Conservation (phyloP, 2,888 invertebrate genomes). For the Eutolmus rufibarbis region DNA sequence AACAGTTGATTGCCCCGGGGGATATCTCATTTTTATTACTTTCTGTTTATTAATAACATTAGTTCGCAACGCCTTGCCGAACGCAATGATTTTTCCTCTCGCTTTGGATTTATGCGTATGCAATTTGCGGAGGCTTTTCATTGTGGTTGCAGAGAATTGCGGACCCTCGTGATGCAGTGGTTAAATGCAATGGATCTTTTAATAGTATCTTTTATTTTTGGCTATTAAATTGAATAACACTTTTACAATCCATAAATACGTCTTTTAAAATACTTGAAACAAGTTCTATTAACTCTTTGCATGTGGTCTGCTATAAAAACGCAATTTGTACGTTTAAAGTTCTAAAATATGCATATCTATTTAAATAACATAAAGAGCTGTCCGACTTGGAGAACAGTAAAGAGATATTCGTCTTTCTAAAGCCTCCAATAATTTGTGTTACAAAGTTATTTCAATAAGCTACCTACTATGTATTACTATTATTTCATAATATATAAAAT, state of each 20-base stretch:
- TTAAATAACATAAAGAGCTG: neutral
- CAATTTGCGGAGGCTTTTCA: neutral
- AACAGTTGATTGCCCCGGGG: slow-evolving; percentile 11
- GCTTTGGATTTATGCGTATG: neutral
- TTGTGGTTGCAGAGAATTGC: neutral
- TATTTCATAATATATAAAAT: too few relatives aligned
- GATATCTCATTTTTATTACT: slow-evolving; percentile 5
- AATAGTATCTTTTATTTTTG: neutral
- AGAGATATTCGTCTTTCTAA: neutral
- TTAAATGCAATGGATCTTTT: neutral
- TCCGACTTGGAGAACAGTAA: neutral
- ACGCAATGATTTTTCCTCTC: neutral
- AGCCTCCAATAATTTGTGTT: too few relatives aligned
- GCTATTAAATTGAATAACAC: neutral
- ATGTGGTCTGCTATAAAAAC: neutral
- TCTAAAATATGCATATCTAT: neutral
- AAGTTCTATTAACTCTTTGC: neutral
- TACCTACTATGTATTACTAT: too few relatives aligned
- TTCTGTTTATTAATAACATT: neutral
- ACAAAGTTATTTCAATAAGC: too few relatives aligned
- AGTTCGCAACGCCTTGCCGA: neutral
- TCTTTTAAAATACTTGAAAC: neutral
- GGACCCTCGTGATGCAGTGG: neutral
- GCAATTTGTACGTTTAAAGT: neutral
- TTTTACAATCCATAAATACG: neutral